Evolutionary conservation across 2,113 vertebrate species (phyloP), one percentile per base, ranked within the genome.

Genomic region (Corydoras sp.): DNA sequence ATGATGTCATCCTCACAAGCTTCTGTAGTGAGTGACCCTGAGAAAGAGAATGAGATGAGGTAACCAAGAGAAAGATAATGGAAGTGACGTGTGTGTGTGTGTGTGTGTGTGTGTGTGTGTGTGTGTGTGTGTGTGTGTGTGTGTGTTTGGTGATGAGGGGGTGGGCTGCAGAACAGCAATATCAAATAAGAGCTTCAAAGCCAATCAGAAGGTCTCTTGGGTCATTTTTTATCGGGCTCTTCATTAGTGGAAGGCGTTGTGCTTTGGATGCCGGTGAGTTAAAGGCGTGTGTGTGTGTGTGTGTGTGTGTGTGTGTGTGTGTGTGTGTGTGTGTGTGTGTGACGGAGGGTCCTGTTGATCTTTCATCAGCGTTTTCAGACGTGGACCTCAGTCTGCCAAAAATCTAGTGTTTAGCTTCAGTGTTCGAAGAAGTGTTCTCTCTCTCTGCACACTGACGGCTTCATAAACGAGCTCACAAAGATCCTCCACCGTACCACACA

Each of bases 151-250:
- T 58, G 64, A 43, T 43, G 35, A 43, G 31, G 60, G 35, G 55
- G 63, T 18, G 64, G 55, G 64, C 49, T 54, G 72, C 65, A 32
- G 49, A 73, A 61, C 65, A 74, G 58, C 65, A 48, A 58, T 74
- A 75, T 69, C 73, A 79, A 79, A 75, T 65, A 62, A 68, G 60
- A 59, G 65, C 77, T 79, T 79, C 77, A 79, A 79, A 79, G 77
- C 77, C 71, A 71, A 79, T 79, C 77, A 69, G 65, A 62, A n/a
- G 29, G 77, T 75, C 77, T 79, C 77, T 55, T 72, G 77, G 73
- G 77, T 79, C 72, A 79, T 79, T 69, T 75, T 68, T 58, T 62
- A 68, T 75, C 68, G 72, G 64, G 72, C 58, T 74, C 53, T 55
- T 51, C 48, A 61, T 58, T 71, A 53, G 59, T 78, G 75, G 65